Evolutionary conservation across 2,888 invertebrate species (phyloP).

Genomic region (Imbricaverruca yamaguchii): DNA sequence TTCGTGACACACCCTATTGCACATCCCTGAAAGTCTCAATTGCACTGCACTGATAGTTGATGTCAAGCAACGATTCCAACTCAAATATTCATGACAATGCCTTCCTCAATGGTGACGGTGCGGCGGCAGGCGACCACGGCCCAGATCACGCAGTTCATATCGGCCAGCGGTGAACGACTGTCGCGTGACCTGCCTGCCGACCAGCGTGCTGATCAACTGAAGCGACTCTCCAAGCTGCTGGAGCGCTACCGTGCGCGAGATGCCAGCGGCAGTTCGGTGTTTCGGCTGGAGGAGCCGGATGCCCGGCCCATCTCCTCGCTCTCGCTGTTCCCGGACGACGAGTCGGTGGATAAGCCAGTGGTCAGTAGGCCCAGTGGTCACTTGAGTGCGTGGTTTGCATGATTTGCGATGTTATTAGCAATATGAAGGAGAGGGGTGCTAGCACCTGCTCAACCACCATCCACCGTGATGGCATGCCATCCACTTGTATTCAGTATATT

Average conservation of each 20-base stretch:
- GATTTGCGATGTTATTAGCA: not conserved
- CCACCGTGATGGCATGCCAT: too few relatives aligned
- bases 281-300: constrained; percentile 1
- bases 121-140: not conserved
- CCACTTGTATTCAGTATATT: too few relatives aligned
- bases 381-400: not conserved
- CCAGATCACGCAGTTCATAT: not conserved
- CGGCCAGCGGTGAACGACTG: not conserved
- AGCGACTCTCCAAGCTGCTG: not conserved
- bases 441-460: not conserved
- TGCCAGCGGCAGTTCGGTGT: not conserved
- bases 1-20: too few relatives aligned
- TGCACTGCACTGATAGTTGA: too few relatives aligned
- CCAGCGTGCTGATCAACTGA: not conserved
- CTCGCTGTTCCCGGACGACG: not conserved
- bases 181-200: not conserved
- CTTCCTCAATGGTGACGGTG: too few relatives aligned
- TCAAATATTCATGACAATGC: too few relatives aligned
- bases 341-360: not conserved
- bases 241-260: not conserved
- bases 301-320: not conserved
- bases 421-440: not conserved
- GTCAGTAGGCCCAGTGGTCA: too few relatives aligned
- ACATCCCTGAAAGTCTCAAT: too few relatives aligned
- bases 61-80: too few relatives aligned